Base-by-base conservation (phyloP, 1,140 invertebrate genomes). In the Sweltsa coloradensis region DNA sequence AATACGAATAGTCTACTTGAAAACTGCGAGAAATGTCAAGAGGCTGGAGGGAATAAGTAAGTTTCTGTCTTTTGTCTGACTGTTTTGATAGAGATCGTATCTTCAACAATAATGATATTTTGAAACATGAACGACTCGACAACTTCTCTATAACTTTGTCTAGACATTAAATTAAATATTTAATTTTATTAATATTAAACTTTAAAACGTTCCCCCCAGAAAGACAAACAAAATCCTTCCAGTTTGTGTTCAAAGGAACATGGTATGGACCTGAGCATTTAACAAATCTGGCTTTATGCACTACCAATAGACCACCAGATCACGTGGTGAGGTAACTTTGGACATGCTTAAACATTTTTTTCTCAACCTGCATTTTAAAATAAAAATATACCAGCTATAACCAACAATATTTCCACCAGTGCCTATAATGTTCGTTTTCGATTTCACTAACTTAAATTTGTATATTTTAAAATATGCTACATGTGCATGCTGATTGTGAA, bases 21-120 rank as follows among this genome's bases (percentile, higher is more conserved):
- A 75, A 40, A 86, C 85, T 0, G 87, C 86, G 1, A 76, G 89
- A 53, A 86, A 87, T 56, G 73, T 93, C 5, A 92, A 93, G 62
- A 68, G 88, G 42, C 61, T 93, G 14, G 89, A 94, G 68, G 85
- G 85, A 58, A 81, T 79, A 48, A 76, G 83, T 85, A 66, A 73
- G 73, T 37, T 31, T 1, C 9, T 18, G 14, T 39, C 11, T 11
- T 31, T 1, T 2, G 13, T 31, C 29, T 13, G 14, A 13, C 11
- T 31, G 14, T 13, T 14, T 1, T 31, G 1, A 31, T 31, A 31
- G 14, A 31, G 13, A 11, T 11, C 2, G 2, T 13, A 11, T 31
- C 14, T 1, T 14, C 11, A 31, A 14, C 13, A 31, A 31, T 14
- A 13, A 2, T 14, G 2, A 11, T 14, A 13, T 13, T 13, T 31